phyloP scores from a whole-genome alignment of 2,113 vertebrate genomes.

The Heterotis niloticus region DNA sequence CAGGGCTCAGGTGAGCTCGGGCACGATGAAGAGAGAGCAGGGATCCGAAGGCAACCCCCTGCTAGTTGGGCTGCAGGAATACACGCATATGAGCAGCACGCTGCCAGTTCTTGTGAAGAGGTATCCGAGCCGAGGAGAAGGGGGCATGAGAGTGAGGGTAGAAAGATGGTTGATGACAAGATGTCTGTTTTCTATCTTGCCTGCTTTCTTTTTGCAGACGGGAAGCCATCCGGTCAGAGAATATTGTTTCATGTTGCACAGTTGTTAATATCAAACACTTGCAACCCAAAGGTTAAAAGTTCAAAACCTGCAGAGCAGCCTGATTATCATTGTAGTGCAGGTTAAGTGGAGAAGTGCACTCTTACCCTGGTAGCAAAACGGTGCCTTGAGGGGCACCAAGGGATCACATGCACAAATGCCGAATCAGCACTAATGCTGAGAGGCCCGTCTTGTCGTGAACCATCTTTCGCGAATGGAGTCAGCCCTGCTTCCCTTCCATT shows the following conservation, averaged over 20 bases:
- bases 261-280: too few species aligned
- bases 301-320: too few species aligned
- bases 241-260: too few species aligned
- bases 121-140: conserved; percentile 47
- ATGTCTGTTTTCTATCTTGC: neutral
- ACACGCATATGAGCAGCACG: conserved; percentile 49
- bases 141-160: neutral
- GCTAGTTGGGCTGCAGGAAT: conserved; percentile 57
- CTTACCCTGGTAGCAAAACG: neutral
- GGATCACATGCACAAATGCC: too few species aligned
- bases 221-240: too few species aligned
- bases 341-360: neutral
- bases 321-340: too few species aligned
- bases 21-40: conserved; percentile 52
- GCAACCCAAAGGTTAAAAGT: too few species aligned
- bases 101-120: conserved; percentile 49
- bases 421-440: too few species aligned
- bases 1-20: conserved; percentile 49
- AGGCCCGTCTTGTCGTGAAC: conserved; percentile 18
- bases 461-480: neutral
- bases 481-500: neutral
- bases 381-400: neutral
- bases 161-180: conserved; percentile 25
- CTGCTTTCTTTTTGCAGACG: neutral
- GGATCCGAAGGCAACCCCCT: conserved; percentile 55